A percentile compares a stretch with the other conserved stretches of the same genome.
Conservation (phyloP, 2,113 vertebrate genomes). For the human (Homo sapiens) region GRCh38 chr20:30413001-30413500, state of each 20-base stretch:
- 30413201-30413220: no score
- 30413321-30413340: background rate
- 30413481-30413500: background rate
- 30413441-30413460: background rate
- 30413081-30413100: no score
- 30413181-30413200: no score
- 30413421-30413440: background rate
- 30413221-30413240: no score
- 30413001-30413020: no score
- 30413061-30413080: no score
- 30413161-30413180: no score
- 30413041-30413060: no score
- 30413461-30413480: background rate
- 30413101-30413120: no score
- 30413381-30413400: background rate
- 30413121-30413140: no score
- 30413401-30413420: background rate
- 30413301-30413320: background rate
- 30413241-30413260: fast-evolving
- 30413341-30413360: background rate
- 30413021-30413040: no score
- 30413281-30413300: fast-evolving
- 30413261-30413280: fast-evolving
- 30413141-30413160: no score
- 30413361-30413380: background rate